A percentile compares a stretch with the other conserved stretches of the same genome.
Conservation (phyloP, 2,888 invertebrate genomes). For the Agonopterix alstromeriana region DNA sequence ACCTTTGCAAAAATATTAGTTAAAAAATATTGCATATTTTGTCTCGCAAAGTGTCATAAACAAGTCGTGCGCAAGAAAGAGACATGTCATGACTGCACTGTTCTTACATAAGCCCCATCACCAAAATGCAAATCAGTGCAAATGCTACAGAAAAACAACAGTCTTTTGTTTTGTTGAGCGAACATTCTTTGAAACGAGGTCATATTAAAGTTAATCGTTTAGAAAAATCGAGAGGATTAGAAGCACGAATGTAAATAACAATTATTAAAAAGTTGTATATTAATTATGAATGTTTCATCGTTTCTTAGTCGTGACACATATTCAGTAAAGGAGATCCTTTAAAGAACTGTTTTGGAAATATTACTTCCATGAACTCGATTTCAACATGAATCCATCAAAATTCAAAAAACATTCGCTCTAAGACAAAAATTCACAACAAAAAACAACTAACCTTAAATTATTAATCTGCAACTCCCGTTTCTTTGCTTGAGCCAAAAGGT, state of each 20-base stretch:
- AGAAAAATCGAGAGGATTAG: neutral
- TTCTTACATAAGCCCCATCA: conserved; percentile 39
- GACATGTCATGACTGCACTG: conserved; percentile 2
- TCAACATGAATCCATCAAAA: neutral
- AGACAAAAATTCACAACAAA: conserved; percentile 3
- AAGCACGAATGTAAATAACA: too few relatives aligned
- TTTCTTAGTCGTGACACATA: too few relatives aligned
- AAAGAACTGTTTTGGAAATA: too few relatives aligned
- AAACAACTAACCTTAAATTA: conserved; percentile 81
- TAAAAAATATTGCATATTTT: too few relatives aligned
- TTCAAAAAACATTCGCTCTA: neutral
- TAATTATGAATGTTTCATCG: neutral
- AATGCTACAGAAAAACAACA: conserved; percentile 50
- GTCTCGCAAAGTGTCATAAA: neutral
- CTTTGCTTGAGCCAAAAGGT: conserved; percentile 82
- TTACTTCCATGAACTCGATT: too few relatives aligned
- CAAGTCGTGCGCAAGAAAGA: neutral
- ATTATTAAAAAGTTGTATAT: neutral
- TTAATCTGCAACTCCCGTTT: conserved; percentile 85
- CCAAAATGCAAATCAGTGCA: conserved; percentile 53
- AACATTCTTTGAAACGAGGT: conserved; percentile 8
- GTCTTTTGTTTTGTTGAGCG: conserved; percentile 20
- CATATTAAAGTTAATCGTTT: neutral
- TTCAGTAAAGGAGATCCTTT: too few relatives aligned
- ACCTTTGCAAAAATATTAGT: too few relatives aligned